Conservation (phyloP, 2,797 vertebrate species). For the Hirundo rustica region DNA sequence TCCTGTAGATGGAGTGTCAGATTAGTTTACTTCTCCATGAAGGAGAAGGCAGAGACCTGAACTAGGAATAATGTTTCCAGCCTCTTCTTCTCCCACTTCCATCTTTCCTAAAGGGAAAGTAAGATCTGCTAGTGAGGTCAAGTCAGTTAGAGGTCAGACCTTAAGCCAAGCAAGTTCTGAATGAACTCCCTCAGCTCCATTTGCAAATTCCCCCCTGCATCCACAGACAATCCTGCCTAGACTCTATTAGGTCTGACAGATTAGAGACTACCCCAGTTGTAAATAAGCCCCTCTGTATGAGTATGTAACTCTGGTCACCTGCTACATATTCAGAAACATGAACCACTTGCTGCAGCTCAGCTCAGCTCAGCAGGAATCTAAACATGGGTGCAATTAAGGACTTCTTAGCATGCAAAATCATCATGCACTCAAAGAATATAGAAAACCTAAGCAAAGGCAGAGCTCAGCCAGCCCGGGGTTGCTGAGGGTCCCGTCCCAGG, state of each 20-base stretch:
- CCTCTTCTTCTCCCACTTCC: background rate
- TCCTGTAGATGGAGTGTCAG: background rate
- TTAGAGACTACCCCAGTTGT: background rate
- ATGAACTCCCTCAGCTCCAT: background rate
- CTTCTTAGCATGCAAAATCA: background rate
- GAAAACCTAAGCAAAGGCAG: background rate
- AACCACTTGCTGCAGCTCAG: background rate
- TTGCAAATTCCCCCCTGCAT: background rate
- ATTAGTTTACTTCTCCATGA: background rate
- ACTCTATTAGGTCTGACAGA: background rate
- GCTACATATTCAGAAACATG: background rate
- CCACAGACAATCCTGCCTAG: background rate
- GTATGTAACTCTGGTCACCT: background rate
- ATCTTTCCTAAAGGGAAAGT: background rate
- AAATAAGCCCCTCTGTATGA: background rate
- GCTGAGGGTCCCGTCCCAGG: background rate
- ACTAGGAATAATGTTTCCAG: background rate
- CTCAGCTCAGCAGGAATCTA: background rate
- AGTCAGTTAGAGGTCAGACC: background rate
- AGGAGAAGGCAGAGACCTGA: background rate
- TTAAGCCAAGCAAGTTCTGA: background rate
- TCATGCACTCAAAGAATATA: background rate
- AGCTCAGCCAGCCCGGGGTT: background rate
- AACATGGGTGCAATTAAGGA: background rate
- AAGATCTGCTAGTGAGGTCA: accelerated